Base-by-base conservation (phyloP, 2,113 vertebrate species). In the Macaca mulatta region DNA sequence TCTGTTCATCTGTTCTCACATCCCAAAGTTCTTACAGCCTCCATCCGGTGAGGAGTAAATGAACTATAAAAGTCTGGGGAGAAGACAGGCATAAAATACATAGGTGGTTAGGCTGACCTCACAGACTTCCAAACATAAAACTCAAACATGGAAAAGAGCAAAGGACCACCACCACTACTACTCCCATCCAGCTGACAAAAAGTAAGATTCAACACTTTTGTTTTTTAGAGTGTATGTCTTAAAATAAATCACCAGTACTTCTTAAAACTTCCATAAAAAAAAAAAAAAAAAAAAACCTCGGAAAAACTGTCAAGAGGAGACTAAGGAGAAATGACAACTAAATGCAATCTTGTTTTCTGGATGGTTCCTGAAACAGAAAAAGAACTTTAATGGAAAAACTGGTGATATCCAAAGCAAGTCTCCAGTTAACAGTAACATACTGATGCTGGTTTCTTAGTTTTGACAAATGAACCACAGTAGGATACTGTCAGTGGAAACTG, bases 201-300 rank as follows among this genome's bases (percentile, higher is more conserved):
- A 92, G 50, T 20, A 67, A 52, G 75, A 94, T 35, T n/a, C 69
- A 82, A 38, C 30, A 57, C 52, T 90, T 70, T 23, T n/a, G 14
- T 25, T 70, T 84, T 45, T 48, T 27, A 32, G 23, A 14, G 27
- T 64, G 27, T 32, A 27, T 32, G 12, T 64, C 61, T 32, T 64
- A 64, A 64, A 75, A n/a, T 72, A 69, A 38, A 40, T 94, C 13
- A 70, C 20, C 38, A 77, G 14, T 43, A 86, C 13, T 59, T 55
- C 25, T 80, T 27, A 90, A 74, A 97, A 79, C 45, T 89, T 70
- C 64, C 59, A 95, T 59, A 14, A 72, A 92, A 95, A 59, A 45
- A 23, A 57, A 38, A 38, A 38, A 40, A 40, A 40, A 87, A 55
- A 52, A 75, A 20, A 20, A 20, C 52, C 6, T 64, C 59, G 48